Percentiles rank a stretch among this genome's conserved stretches.
Conservation (phyloP, 2,113 vertebrate genomes). For the Beaufortia kweichowensis region DNA sequence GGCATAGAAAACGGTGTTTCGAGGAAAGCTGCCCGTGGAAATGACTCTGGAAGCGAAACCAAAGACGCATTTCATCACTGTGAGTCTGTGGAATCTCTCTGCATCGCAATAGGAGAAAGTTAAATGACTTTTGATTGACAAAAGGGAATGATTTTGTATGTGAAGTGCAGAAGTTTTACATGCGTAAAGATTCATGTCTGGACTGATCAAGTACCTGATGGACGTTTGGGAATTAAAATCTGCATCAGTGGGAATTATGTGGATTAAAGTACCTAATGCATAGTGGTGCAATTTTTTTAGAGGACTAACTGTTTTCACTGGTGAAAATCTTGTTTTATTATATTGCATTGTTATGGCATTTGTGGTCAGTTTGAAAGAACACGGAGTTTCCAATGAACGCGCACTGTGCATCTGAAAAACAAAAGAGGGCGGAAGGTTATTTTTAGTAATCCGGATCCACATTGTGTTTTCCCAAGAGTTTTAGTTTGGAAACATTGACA, state of each 20-base stretch:
- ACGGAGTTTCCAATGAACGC: slow-evolving; percentile 4
- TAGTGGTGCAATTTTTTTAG: not conserved
- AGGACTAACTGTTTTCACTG: slow-evolving; percentile 6
- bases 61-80: slow-evolving; percentile 9
- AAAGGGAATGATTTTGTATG: not conserved
- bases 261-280: not conserved
- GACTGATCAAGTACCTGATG: not conserved
- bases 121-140: not conserved
- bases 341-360: not conserved
- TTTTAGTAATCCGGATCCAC: not conserved
- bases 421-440: slow-evolving; percentile 28
- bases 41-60: slow-evolving; percentile 58
- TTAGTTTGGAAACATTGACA: not conserved
- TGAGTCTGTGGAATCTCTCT: slow-evolving; percentile 26
- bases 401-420: not conserved
- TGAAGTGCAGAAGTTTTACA: not conserved
- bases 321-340: not conserved
- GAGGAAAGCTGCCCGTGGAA: slow-evolving; percentile 47
- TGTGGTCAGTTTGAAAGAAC: not conserved
- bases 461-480: not conserved
- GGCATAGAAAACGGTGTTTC: slow-evolving; percentile 32
- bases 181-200: too few species aligned
- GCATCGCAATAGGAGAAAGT: not conserved
- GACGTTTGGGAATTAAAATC: not conserved
- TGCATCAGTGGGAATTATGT: not conserved